A percentile compares a stretch with the other conserved stretches of the same genome.
These are phyloP conservation scores for Mesocricetus auratus DNA, from an alignment of 2,113 vertebrate species.

Conservation along the genomic window DNA sequence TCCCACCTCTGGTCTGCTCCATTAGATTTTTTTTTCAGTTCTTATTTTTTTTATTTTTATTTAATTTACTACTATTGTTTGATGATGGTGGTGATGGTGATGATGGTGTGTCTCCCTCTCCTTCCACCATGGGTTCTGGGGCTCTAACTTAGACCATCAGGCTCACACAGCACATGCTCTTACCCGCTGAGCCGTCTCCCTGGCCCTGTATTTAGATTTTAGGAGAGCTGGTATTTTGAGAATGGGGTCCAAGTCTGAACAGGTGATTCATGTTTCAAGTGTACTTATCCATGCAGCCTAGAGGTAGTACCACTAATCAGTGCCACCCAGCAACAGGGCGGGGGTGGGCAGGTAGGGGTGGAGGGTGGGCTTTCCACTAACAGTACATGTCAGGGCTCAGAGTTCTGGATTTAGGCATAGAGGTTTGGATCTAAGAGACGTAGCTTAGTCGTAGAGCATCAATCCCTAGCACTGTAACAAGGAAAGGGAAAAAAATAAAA, in stretches of 20 bases:
- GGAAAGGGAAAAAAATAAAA: no score
- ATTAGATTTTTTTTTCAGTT: background rate
- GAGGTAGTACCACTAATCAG: background rate
- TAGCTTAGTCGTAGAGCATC: background rate
- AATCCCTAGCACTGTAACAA: background rate
- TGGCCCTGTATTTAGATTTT: background rate
- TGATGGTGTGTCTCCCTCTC: background rate
- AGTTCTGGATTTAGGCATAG: background rate
- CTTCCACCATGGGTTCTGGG: background rate
- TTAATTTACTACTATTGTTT: background rate
- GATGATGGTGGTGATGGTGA: background rate
- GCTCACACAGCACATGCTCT: background rate
- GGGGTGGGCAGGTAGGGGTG: no score
- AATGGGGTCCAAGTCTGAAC: background rate
- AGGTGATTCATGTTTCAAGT: background rate
- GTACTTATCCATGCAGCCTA: background rate
- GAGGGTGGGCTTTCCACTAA: background rate
- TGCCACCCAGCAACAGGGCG: no score
- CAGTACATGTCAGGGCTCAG: background rate
- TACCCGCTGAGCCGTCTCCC: background rate
- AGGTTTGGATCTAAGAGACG: background rate
- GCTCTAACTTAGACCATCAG: background rate
- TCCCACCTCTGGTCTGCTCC: background rate
- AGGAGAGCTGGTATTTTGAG: background rate
- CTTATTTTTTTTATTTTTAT: background rate